A percentile compares a stretch with the other conserved stretches of the same genome.
Conservation (phyloP, 1,140 invertebrate species). For the Microplitis mediator region DNA sequence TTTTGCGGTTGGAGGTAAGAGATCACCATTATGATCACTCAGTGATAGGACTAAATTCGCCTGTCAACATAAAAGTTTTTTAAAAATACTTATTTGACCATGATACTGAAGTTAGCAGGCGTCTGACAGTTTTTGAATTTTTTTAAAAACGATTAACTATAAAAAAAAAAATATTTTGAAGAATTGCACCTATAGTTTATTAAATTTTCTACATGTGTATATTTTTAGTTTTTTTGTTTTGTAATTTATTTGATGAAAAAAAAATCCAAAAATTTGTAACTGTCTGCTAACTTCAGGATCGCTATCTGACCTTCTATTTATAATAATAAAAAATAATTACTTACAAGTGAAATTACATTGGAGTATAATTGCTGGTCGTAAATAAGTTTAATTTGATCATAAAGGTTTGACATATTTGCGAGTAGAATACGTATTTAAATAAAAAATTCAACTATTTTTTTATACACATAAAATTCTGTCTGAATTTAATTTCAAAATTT, state of each 20-base stretch:
- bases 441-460: background rate
- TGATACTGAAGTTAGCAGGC: too few relatives aligned
- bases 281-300: too few relatives aligned
- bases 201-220: too few relatives aligned
- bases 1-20: conserved; percentile 64
- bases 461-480: background rate
- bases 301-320: background rate
- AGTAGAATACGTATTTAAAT: background rate
- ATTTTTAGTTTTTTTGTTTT: too few relatives aligned
- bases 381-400: conserved; percentile 67
- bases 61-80: conserved; percentile 56
- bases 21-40: conserved; percentile 69
- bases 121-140: too few relatives aligned
- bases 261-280: too few relatives aligned
- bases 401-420: conserved; percentile 58
- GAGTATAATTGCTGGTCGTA: conserved; percentile 67
- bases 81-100: background rate
- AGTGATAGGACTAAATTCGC: conserved; percentile 70
- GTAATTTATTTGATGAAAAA: too few relatives aligned
- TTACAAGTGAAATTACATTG: conserved; percentile 65
- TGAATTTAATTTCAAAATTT: background rate
- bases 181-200: too few relatives aligned
- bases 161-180: too few relatives aligned
- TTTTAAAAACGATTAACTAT: too few relatives aligned
- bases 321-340: conserved; percentile 33